Percentiles rank a stretch among this genome's conserved stretches.
Conservation (phyloP, 2,888 invertebrate genomes). For the Calliphora vomitoria region DNA sequence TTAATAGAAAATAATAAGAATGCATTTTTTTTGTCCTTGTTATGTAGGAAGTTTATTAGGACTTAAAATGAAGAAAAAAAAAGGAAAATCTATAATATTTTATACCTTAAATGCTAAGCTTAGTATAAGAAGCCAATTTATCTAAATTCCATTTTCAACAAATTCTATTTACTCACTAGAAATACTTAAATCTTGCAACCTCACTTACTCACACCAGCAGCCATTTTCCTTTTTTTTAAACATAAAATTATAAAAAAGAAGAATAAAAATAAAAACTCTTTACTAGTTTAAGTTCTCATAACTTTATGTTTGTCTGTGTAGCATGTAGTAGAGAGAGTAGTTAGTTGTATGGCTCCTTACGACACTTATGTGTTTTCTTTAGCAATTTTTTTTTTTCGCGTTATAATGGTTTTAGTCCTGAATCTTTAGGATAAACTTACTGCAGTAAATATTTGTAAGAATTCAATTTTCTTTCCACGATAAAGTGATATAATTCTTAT, state of each 20-base stretch:
- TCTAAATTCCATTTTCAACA: conserved; percentile 67
- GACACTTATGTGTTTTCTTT: conserved; percentile 52
- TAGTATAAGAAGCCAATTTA: conserved; percentile 69
- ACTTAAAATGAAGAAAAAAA: conserved; percentile 22
- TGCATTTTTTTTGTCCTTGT: conserved; percentile 50
- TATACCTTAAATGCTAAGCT: conserved; percentile 50
- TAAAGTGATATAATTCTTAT: conserved; percentile 60
- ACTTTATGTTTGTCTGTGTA: conserved; percentile 31
- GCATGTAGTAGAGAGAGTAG: not conserved
- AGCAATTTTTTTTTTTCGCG: conserved; percentile 56
- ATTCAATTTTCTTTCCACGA: conserved; percentile 62
- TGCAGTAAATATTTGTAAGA: conserved; percentile 67
- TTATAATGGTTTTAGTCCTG: conserved; percentile 61
- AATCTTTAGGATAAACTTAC: conserved; percentile 60
- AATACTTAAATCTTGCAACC: conserved; percentile 44
- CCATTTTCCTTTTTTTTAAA: too few relatives aligned
- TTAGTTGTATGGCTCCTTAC: conserved; percentile 36
- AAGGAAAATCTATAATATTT: conserved; percentile 47
- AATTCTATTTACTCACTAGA: conserved; percentile 69
- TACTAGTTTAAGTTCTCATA: conserved; percentile 52
- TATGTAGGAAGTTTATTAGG: conserved; percentile 52
- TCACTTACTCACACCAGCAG: not conserved
- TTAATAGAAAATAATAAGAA: conserved; percentile 58
- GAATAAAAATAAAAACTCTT: conserved; percentile 25
- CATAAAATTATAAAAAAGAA: conserved; percentile 34